These are phyloP conservation scores for Bicyclus anynana DNA, from an alignment of 1,140 invertebrate species.

Conservation along the genomic window DNA sequence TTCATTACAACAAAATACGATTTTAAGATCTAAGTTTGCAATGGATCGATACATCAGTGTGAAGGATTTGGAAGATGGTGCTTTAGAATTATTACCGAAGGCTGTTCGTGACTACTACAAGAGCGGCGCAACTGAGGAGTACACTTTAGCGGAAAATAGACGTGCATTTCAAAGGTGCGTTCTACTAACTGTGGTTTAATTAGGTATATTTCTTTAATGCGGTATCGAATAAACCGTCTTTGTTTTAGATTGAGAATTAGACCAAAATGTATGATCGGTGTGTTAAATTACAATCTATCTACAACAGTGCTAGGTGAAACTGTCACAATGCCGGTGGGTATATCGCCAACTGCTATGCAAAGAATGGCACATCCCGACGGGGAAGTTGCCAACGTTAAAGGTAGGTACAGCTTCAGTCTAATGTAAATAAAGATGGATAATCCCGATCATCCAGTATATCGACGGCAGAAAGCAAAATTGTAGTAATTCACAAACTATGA, in stretches of 20 bases:
- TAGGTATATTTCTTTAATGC: too few relatives aligned
- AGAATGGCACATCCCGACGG: conserved; percentile 94
- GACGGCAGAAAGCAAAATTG: too few relatives aligned
- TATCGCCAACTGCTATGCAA: conserved; percentile 96
- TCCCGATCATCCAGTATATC: too few relatives aligned
- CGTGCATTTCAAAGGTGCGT: conserved; percentile 90
- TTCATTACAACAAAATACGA: background rate
- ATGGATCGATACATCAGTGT: conserved; percentile 83
- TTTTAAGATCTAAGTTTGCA: background rate
- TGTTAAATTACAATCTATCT: conserved; percentile 81
- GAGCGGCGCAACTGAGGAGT: conserved; percentile 91
- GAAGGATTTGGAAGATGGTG: conserved; percentile 88
- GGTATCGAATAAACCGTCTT: too few relatives aligned
- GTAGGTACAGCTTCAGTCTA: conserved; percentile 75
- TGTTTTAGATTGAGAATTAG: conserved; percentile 84
- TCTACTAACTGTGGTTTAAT: too few relatives aligned
- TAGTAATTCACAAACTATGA: too few relatives aligned
- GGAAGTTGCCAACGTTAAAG: conserved; percentile 90
- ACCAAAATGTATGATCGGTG: conserved; percentile 88
- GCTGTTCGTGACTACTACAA: conserved; percentile 89
- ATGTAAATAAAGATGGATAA: too few relatives aligned
- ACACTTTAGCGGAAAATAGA: conserved; percentile 86
- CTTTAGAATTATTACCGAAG: conserved; percentile 81
- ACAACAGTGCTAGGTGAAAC: conserved; percentile 83
- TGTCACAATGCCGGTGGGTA: conserved; percentile 89